phyloP scores from a whole-genome alignment of 2,888 invertebrate species.

The Cryptus armator region DNA sequence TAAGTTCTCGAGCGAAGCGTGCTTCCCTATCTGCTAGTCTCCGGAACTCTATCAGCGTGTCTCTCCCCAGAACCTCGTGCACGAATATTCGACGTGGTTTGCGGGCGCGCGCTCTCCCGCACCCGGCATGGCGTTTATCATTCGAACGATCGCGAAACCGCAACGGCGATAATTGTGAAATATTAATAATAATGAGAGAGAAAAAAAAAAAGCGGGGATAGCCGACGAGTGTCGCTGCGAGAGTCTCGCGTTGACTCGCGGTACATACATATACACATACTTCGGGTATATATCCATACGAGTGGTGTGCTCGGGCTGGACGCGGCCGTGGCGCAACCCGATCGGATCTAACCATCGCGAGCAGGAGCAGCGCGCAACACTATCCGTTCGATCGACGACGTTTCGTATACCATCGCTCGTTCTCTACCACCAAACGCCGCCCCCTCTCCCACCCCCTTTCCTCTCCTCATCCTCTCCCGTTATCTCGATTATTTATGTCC shows the following conservation, averaged over 20 bases:
- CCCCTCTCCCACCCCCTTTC: slow-evolving; percentile 39
- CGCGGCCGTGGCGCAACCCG: slow-evolving; percentile 71
- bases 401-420: slow-evolving; percentile 66
- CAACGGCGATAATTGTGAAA: slow-evolving; percentile 79
- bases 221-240: slow-evolving; percentile 9
- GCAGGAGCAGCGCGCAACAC: slow-evolving; percentile 47
- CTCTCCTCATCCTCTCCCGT: slow-evolving; percentile 65
- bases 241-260: slow-evolving; percentile 18
- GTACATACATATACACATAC: not conserved
- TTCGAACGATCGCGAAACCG: slow-evolving; percentile 74
- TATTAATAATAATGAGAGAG: slow-evolving; percentile 79
- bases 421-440: slow-evolving; percentile 51
- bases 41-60: not conserved
- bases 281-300: not conserved
- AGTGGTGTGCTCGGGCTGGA: slow-evolving; percentile 10
- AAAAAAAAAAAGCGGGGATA: slow-evolving; percentile 73
- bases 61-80: slow-evolving; percentile 19
- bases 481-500: slow-evolving; percentile 79
- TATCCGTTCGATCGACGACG: slow-evolving; percentile 68
- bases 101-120: slow-evolving; percentile 33
- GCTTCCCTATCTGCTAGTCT: slow-evolving; percentile 56
- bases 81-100: slow-evolving; percentile 46
- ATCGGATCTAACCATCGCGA: slow-evolving; percentile 71
- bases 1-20: slow-evolving; percentile 59
- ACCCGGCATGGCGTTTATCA: slow-evolving; percentile 70